phyloP scores from a whole-genome alignment of 1,140 invertebrate genomes.

The Drosophila repleta region DNA sequence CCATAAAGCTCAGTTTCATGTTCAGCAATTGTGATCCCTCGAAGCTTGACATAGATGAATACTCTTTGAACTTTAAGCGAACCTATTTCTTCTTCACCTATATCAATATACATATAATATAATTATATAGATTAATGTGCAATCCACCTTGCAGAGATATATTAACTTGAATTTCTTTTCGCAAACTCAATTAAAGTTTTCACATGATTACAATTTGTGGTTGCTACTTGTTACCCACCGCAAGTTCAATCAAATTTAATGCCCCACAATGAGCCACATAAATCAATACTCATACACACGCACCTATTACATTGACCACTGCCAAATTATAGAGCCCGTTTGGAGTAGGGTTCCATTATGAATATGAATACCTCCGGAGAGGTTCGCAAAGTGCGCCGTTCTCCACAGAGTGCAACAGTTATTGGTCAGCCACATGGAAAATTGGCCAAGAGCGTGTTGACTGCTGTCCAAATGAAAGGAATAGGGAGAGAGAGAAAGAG shows the following conservation, averaged over 20 bases:
- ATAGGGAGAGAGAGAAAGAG: neutral
- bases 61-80: neutral
- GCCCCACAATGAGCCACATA: conserved; percentile 12
- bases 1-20: neutral
- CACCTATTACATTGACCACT: conserved; percentile 22
- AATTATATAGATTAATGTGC: neutral
- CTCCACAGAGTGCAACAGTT: conserved; percentile 56
- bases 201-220: conserved; percentile 6
- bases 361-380: neutral
- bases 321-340: conserved; percentile 8
- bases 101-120: neutral
- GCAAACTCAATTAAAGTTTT: neutral
- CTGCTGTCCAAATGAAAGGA: neutral
- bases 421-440: conserved; percentile 61
- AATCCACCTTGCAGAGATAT: neutral
- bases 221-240: conserved; percentile 21
- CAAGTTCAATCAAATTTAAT: conserved; percentile 50
- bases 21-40: neutral
- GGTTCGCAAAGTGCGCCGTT: conserved; percentile 1
- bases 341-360: conserved; percentile 37
- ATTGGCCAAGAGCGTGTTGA: conserved; percentile 40
- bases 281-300: conserved; percentile 57
- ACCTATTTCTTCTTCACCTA: too few species aligned
- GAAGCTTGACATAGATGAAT: too few species aligned
- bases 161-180: neutral